Percentiles rank a stretch among this genome's conserved stretches.
phyloP scores from a whole-genome alignment of 2,888 invertebrate species.

The Metallyticus violacea region DNA sequence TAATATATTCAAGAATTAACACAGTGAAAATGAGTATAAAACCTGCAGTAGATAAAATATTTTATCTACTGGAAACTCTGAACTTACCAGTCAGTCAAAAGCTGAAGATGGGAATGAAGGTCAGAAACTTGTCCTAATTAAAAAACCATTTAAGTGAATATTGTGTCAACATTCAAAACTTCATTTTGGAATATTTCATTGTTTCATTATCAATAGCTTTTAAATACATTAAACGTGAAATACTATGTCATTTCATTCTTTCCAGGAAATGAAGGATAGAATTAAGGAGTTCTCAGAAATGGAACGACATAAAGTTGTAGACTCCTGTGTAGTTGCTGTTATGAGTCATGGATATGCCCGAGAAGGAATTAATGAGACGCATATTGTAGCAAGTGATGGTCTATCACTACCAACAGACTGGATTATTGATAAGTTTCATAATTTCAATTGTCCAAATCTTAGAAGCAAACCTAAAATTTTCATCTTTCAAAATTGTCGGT shows the following conservation, averaged over 20 bases:
- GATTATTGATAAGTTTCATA: conserved; percentile 60
- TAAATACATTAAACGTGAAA: too few species aligned
- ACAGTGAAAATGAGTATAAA: too few species aligned
- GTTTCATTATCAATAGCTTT: too few species aligned
- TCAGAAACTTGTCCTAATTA: too few species aligned
- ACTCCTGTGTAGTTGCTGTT: conserved; percentile 62
- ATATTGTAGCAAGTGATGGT: conserved; percentile 60
- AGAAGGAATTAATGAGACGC: conserved; percentile 51
- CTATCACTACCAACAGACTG: conserved; percentile 50
- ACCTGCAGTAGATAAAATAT: too few species aligned
- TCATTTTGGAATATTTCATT: too few species aligned
- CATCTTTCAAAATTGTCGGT: conserved; percentile 70
- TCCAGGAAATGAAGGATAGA: conserved; percentile 47
- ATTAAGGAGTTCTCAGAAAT: conserved; percentile 49
- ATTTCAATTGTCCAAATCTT: conserved; percentile 53
- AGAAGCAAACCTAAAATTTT: conserved; percentile 67
- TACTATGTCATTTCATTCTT: not conserved
- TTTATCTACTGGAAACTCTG: too few species aligned
- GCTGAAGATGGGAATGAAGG: too few species aligned
- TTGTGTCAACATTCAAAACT: too few species aligned
- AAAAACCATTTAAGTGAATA: too few species aligned
- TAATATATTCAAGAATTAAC: too few species aligned
- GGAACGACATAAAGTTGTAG: conserved; percentile 48
- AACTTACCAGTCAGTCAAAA: too few species aligned
- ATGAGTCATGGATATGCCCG: conserved; percentile 63